A percentile compares a stretch with the other conserved stretches of the same genome.
Evolutionary conservation across 2,888 invertebrate species (phyloP).

Genomic region (Pseudoips prasinana): DNA sequence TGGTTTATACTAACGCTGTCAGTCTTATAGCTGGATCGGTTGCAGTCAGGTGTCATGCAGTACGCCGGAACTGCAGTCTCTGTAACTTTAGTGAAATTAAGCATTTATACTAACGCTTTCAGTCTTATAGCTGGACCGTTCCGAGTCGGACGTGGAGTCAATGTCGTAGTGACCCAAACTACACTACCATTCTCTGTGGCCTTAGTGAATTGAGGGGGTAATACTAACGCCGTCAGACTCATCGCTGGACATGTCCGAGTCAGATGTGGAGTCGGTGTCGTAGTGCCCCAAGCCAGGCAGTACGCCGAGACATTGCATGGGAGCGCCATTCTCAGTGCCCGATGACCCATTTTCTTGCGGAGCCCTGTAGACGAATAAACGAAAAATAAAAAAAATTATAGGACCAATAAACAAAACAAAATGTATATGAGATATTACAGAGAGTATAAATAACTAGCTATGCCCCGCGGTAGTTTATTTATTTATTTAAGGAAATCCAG

Average conservation of each 20-base stretch:
- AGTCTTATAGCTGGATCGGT: too few relatives aligned
- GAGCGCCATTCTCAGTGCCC: slow-evolving; percentile 43
- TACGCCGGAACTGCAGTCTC: too few relatives aligned
- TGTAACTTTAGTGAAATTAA: too few relatives aligned
- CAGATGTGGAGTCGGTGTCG: slow-evolving; percentile 85
- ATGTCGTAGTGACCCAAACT: slow-evolving; percentile 87
- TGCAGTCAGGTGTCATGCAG: too few relatives aligned
- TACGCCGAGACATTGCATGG: slow-evolving; percentile 87
- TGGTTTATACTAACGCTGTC: too few relatives aligned
- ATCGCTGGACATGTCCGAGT: slow-evolving; percentile 87
- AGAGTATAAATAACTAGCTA: too few relatives aligned
- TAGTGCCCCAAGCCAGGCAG: slow-evolving; percentile 92
- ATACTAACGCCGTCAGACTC: slow-evolving; percentile 44
- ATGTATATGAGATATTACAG: too few relatives aligned
- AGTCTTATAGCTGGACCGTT: slow-evolving; percentile 84
- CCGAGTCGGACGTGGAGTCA: slow-evolving; percentile 87
- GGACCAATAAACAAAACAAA: too few relatives aligned
- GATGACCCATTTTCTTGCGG: slow-evolving; percentile 7
- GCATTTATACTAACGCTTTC: slow-evolving; percentile 10
- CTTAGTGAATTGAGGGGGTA: too few relatives aligned
- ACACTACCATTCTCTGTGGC: slow-evolving; percentile 57
- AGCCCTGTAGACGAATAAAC: background rate
- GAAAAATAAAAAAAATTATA: background rate
- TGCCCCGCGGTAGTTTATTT: too few relatives aligned
- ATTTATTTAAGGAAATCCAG: too few relatives aligned